phyloP scores from a whole-genome alignment of 1,140 invertebrate genomes.

The Phenacoccus solenopsis region DNA sequence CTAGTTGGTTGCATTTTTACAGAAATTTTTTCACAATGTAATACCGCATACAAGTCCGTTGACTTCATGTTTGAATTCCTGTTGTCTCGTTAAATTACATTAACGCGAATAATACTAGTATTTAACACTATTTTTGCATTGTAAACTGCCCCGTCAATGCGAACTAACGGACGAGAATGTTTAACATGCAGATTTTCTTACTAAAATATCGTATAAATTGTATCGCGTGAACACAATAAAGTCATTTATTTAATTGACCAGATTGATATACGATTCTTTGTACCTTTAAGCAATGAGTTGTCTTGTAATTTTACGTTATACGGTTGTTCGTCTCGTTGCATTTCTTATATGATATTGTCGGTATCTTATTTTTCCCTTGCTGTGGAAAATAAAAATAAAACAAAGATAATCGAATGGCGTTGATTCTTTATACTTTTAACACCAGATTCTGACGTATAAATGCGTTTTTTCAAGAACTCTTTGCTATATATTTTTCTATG shows the following conservation, averaged over 20 bases:
- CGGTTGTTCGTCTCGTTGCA: neutral
- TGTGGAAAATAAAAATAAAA: too few species aligned
- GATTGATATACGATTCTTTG: neutral
- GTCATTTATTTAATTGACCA: slow-evolving; percentile 3
- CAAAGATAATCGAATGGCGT: too few species aligned
- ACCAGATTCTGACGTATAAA: too few species aligned
- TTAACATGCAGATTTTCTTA: neutral
- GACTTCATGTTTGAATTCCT: neutral
- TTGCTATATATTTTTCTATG: too few species aligned
- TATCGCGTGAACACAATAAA: neutral
- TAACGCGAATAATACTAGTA: neutral
- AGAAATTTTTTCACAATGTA: neutral
- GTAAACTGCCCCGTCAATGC: neutral
- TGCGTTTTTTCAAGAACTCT: too few species aligned
- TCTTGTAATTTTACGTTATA: neutral
- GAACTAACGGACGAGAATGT: neutral
- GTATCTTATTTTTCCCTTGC: too few species aligned
- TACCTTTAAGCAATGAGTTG: neutral
- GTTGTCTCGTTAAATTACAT: slow-evolving; percentile 2
- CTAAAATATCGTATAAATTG: neutral
- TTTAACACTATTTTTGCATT: neutral
- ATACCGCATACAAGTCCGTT: neutral
- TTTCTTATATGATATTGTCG: neutral
- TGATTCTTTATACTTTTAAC: too few species aligned
- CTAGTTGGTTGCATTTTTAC: neutral